Conservation (phyloP, 2,113 vertebrate species). For the Amblyornis subalaris region DNA sequence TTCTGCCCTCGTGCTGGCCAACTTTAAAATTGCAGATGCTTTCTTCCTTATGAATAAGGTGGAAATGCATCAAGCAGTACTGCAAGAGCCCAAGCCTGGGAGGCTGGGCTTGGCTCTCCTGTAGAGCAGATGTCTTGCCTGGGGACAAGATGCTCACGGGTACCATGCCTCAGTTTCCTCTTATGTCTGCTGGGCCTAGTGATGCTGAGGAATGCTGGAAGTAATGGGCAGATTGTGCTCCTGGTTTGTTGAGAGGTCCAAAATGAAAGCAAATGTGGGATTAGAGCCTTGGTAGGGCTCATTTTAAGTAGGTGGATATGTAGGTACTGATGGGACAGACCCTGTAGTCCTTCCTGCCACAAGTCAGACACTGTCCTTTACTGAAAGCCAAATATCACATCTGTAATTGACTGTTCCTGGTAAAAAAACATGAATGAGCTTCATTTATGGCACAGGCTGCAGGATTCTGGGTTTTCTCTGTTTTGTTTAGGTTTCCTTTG, state of each 20-base stretch:
- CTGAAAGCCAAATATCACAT: constrained; percentile 4
- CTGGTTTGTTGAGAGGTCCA: neutral
- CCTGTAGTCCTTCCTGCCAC: neutral
- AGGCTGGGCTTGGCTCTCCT: neutral
- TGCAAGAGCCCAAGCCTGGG: neutral
- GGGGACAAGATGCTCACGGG: neutral
- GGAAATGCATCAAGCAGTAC: neutral
- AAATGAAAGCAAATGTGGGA: neutral
- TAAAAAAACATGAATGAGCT: constrained; percentile 45
- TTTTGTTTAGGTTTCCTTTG: constrained; percentile 54
- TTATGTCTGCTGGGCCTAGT: neutral
- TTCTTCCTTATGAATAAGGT: neutral
- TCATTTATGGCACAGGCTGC: constrained; percentile 48
- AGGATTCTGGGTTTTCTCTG: constrained; percentile 52
- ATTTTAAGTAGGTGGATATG: neutral
- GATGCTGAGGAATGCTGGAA: neutral
- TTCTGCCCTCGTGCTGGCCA: neutral
- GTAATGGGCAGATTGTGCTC: neutral
- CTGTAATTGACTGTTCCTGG: constrained; percentile 42
- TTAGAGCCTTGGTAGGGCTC: neutral
- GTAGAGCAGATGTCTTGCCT: neutral
- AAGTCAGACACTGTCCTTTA: constrained; percentile 9
- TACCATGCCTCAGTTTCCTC: neutral
- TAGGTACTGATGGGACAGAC: neutral
- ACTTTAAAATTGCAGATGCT: constrained; percentile 3